Evolutionary conservation across 2,113 vertebrate species (phyloP).

Genomic region (Chaenocephalus aceratus): DNA sequence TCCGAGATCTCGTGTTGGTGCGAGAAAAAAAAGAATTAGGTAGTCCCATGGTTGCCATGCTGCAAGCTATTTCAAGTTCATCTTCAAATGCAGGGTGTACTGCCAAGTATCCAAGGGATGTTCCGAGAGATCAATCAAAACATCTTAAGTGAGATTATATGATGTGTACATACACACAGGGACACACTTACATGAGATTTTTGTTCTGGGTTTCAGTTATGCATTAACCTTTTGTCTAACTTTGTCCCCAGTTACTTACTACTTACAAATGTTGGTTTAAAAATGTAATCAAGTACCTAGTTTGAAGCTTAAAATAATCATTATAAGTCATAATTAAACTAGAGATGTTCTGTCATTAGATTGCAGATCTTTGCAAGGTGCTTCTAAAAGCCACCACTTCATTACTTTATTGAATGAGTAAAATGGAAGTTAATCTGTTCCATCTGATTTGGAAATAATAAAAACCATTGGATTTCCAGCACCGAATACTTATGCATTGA

Average conservation of each 20-base stretch:
- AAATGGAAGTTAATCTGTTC: too few relatives aligned
- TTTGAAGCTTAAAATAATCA: neutral
- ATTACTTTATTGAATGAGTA: too few relatives aligned
- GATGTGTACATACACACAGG: neutral
- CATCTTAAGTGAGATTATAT: constrained; percentile 13
- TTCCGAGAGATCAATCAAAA: constrained; percentile 26
- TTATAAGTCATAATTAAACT: neutral
- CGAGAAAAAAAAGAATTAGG: constrained; percentile 37
- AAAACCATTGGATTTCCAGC: too few relatives aligned
- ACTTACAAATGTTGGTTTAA: neutral
- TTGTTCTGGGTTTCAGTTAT: neutral
- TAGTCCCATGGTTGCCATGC: constrained; percentile 53
- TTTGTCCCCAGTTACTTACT: neutral
- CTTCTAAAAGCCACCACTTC: too few relatives aligned
- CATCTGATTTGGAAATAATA: too few relatives aligned
- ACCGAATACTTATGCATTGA: too few relatives aligned
- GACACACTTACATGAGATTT: neutral
- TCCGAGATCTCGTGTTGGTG: constrained; percentile 55
- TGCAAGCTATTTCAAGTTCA: constrained; percentile 33
- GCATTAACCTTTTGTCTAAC: neutral
- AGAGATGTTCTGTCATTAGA: too few relatives aligned
- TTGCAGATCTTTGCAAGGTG: too few relatives aligned
- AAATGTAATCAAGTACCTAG: too few relatives aligned
- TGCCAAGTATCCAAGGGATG: constrained; percentile 33
- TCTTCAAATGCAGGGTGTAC: constrained; percentile 22